Evolutionary conservation across 1,140 invertebrate species (phyloP), one percentile per base, ranked within the genome.

Genomic region (Temnothorax longispinosus): DNA sequence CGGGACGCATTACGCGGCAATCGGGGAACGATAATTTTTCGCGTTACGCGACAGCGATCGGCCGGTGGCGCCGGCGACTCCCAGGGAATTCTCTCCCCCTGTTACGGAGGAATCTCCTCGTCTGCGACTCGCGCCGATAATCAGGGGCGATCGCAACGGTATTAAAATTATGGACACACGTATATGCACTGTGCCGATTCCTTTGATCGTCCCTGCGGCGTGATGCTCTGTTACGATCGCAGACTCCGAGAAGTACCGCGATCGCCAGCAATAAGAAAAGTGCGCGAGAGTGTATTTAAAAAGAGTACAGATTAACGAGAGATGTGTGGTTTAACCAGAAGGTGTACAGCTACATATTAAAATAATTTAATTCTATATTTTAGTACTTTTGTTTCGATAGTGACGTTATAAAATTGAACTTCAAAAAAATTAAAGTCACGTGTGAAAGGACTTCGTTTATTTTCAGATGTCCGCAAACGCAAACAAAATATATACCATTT

Each of bases 1-100:
- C 87, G 74, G 62, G 47, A 87, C 81, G 85, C 86, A 91, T 91
- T 91, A 90, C 86, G 89, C 72, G 82, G 87, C 89, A 92, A 93
- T 93, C 91, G 86, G 77, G 54, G 84, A 78, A 88, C 87, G 88
- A 93, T 93, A 91, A 92, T 90, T 93, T 27, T 92, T 91, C 85
- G 80, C 86, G 76, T 86, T 90, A 89, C 88, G 62, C 88, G 91
- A 90, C 92, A 90, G 85, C 85, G 86, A 91, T 88, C 86, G 88
- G 87, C 47, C 60, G 13, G 13, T 50, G 54, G n/a, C 38, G 77
- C 56, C 69, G 11, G 18, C 41, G 54, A 60, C 38, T 72, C 60
- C 41, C 7, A 32, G 56, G 74, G 60, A 87, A 62, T 76, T 80
- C 21, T 75, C 47, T 15, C 41, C 54, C 27, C 21, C 60, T 64